Percentiles rank a stretch among this genome's conserved stretches.
Conservation (phyloP, 2,797 vertebrate species). For the Premnoplex brunnescens region DNA sequence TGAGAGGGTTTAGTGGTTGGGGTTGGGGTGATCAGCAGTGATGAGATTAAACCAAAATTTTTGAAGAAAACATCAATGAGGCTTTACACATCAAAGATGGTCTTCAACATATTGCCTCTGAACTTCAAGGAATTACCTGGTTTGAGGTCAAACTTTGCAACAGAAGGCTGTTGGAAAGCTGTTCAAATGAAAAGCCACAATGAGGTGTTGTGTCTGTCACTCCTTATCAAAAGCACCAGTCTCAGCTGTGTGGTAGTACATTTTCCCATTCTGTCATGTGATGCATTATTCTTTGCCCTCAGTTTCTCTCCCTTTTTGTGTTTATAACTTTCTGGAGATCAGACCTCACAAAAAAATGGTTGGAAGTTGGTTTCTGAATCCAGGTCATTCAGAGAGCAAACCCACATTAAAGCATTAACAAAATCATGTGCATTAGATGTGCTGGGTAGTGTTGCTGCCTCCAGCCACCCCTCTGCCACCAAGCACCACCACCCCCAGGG, state of each 20-base stretch:
- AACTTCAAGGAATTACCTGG: background rate
- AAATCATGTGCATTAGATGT: background rate
- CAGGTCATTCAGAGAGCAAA: background rate
- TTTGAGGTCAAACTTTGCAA: background rate
- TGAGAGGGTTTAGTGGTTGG: background rate
- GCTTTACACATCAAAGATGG: background rate
- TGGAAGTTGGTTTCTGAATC: background rate
- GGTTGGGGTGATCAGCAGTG: background rate
- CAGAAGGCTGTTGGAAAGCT: background rate
- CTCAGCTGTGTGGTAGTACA: background rate
- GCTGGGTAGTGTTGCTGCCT: background rate
- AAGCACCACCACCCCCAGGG: background rate
- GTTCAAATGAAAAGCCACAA: background rate
- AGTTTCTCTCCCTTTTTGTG: background rate
- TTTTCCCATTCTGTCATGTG: background rate
- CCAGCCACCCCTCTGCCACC: fast-evolving
- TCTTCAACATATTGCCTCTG: background rate
- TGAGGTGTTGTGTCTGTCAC: background rate
- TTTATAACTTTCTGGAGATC: background rate
- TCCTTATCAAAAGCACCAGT: background rate
- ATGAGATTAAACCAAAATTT: background rate
- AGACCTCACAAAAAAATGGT: background rate
- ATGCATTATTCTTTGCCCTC: background rate
- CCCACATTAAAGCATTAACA: background rate
- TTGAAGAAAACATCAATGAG: background rate